Conservation (phyloP, 2,888 invertebrate genomes). For the Cheilosia vulpina region DNA sequence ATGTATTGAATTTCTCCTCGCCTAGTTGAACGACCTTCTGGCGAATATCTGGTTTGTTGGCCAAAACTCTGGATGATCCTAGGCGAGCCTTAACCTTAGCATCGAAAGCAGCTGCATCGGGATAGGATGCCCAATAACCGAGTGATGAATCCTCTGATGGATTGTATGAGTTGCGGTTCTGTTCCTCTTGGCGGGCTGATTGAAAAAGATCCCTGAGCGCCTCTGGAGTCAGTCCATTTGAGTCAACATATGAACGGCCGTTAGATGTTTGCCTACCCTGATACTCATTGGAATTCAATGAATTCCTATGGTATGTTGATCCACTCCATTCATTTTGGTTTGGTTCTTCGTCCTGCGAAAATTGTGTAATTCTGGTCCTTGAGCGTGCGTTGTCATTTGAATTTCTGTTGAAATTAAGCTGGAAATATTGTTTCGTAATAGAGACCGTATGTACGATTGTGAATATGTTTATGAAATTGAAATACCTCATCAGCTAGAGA, state of each 20-base stretch:
- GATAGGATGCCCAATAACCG: constrained; percentile 52
- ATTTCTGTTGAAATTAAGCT: background rate
- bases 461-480: background rate
- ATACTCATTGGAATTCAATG: background rate
- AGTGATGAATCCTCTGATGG: constrained; percentile 18
- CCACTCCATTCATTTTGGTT: background rate
- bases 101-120: constrained; percentile 62
- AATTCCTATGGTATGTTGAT: background rate
- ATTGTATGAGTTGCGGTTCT: background rate
- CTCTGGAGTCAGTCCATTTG: constrained; percentile 4
- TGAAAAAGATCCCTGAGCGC: background rate
- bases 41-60: constrained; percentile 38
- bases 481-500: constrained; percentile 25
- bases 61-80: constrained; percentile 25
- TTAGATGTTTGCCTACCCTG: background rate
- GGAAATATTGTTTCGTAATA: background rate
- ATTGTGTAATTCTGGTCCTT: background rate
- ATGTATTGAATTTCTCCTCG: constrained; percentile 53
- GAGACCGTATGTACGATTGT: background rate
- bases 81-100: constrained; percentile 59
- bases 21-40: constrained; percentile 38
- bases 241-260: background rate
- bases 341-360: background rate
- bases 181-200: background rate
- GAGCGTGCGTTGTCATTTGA: background rate